phyloP scores from a whole-genome alignment of 1,140 invertebrate genomes.

The Penaeus indicus region DNA sequence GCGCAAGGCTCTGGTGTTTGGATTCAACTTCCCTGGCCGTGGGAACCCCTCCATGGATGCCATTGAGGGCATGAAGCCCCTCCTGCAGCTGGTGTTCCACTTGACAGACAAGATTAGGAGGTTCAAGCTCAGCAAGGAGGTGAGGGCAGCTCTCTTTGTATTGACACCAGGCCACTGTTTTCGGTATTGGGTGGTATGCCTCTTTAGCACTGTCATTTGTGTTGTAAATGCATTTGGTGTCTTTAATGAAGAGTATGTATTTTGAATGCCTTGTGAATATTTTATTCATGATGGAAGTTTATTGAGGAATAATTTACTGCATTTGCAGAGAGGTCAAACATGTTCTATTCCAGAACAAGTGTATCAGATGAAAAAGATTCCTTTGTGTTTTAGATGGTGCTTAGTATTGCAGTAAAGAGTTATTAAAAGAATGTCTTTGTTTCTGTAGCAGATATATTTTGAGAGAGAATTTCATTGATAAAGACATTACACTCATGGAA shows the following conservation, averaged over 20 bases:
- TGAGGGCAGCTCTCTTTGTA: slow-evolving; percentile 12
- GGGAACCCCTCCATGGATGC: slow-evolving; percentile 72
- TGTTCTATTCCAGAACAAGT: background rate
- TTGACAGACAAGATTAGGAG: slow-evolving; percentile 91
- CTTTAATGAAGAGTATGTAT: background rate
- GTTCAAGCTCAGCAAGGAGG: slow-evolving; percentile 92
- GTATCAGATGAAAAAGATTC: background rate
- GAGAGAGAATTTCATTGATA: background rate
- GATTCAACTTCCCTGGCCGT: slow-evolving; percentile 68
- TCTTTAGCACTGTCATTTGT: too few relatives aligned
- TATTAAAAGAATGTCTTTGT: background rate
- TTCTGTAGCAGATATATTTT: background rate
- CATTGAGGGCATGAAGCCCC: slow-evolving; percentile 82
- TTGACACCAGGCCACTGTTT: too few relatives aligned
- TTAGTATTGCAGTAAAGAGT: too few relatives aligned
- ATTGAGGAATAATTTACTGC: too few relatives aligned
- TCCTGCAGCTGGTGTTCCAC: slow-evolving; percentile 91
- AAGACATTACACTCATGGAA: background rate
- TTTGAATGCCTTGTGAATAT: background rate
- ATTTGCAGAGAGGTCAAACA: too few relatives aligned
- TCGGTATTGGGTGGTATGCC: too few relatives aligned
- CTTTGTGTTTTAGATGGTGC: background rate
- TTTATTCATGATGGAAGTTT: background rate
- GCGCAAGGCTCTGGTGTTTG: slow-evolving; percentile 50
- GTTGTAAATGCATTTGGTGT: background rate